Base-by-base conservation (phyloP, 2,797 vertebrate species). In the Channa striata region DNA sequence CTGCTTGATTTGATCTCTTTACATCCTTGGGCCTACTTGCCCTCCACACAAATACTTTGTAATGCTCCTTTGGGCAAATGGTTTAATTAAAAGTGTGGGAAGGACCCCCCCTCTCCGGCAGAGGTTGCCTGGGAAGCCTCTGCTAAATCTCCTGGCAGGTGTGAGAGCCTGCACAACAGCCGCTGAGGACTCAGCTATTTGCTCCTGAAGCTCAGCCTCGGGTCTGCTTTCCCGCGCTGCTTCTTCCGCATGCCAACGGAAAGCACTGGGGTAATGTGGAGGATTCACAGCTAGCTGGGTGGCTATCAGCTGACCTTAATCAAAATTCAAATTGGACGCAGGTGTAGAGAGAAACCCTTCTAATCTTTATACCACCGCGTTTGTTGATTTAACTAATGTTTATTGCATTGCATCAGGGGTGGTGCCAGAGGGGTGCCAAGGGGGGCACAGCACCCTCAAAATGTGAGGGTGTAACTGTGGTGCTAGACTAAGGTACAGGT, bases 31-130 rank as follows among this genome's bases (percentile, higher is more conserved):
- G 8, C 14, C 19, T 62, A 30, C 23, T 64, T 19, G 19, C 20
- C 14, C 5, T 25, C 39, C 56, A 4, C 25, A 30, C 25, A 30
- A 30, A 30, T 6, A 2, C 30, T 39, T 43, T 48, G 21, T 52
- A 20, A 50, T 69, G 49, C 21, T 53, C 59, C 42, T 44, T 3
- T 11, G 47, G 50, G 64, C 39, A 68, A 30, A 8, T 33, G 16
- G 71, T 72, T 80, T 14, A 59, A 68, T 72, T 67, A 69, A 75
- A 74, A 67, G 9, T 23, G 44, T 19, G 43, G 10, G 10, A 39
- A 11, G 20, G 71, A 39, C 48, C 6, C 16, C n/a, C 36, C 21
- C 2, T 9, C 59, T 59, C 51, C 8, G 16, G 5, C 20, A 8
- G 48, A 62, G 60, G 68, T 76, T 17, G n/a, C 47, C 51, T 30